Conservation (phyloP, 1,140 invertebrate genomes). For the Whitmania pigra region DNA sequence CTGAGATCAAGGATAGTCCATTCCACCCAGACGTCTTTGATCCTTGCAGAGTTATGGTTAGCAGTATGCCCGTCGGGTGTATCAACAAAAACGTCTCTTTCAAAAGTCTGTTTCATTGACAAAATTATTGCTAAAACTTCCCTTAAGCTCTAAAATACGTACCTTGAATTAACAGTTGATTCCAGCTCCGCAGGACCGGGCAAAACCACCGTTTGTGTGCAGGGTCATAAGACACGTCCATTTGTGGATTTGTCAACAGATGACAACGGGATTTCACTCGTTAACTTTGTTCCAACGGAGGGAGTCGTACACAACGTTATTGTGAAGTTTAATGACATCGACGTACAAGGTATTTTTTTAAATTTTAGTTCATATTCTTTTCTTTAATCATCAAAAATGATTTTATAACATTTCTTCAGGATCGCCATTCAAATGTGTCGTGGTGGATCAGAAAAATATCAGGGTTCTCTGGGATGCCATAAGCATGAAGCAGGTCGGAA, state of each 20-base stretch:
- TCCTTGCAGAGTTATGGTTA: conserved; percentile 53
- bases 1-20: conserved; percentile 76
- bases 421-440: conserved; percentile 7
- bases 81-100: conserved; percentile 33
- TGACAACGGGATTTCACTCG: conserved; percentile 30
- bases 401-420: background rate
- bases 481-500: background rate
- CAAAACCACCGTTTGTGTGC: conserved; percentile 8
- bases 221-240: conserved; percentile 10
- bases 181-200: conserved; percentile 9
- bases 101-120: background rate
- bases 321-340: conserved; percentile 89
- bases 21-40: conserved; percentile 86
- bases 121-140: no score
- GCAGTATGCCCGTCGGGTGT: conserved; percentile 41
- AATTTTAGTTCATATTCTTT: no score
- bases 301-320: conserved; percentile 54
- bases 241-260: conserved; percentile 20
- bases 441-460: conserved; percentile 15
- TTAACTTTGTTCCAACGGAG: conserved; percentile 36
- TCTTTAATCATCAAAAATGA: no score
- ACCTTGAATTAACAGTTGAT: background rate
- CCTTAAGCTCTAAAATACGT: no score
- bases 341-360: conserved; percentile 55
- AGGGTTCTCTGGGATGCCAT: conserved; percentile 2